A percentile compares a stretch with the other conserved stretches of the same genome.
phyloP scores from a whole-genome alignment of 2,113 vertebrate genomes.

The Muscicapa adusta region DNA sequence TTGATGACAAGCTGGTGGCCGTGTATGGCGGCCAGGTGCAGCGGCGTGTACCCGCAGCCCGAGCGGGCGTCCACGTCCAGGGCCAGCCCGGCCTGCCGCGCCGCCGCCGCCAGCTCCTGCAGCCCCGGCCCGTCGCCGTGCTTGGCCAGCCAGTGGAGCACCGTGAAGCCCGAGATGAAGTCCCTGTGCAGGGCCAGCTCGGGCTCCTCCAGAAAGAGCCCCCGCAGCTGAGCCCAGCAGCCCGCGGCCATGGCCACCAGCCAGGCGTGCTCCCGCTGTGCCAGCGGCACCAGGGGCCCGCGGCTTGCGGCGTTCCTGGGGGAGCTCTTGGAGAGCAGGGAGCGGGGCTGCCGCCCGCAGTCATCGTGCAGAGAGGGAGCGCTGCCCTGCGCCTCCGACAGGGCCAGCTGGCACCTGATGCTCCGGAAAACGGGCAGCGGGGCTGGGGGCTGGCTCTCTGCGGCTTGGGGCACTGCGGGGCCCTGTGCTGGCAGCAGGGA shows the following conservation, averaged over 20 bases:
- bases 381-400: slow-evolving; percentile 50
- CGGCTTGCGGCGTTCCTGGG: not conserved
- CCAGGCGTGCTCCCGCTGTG: slow-evolving; percentile 85
- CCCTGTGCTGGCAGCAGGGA: not conserved
- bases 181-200: slow-evolving; percentile 82
- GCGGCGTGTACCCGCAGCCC: slow-evolving; percentile 84
- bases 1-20: slow-evolving; percentile 80
- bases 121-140: slow-evolving; percentile 84
- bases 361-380: slow-evolving; percentile 24
- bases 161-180: slow-evolving; percentile 90
- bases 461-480: not conserved
- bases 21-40: slow-evolving; percentile 91
- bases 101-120: slow-evolving; percentile 79
- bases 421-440: slow-evolving; percentile 49
- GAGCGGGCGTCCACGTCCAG: slow-evolving; percentile 81
- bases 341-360: not conserved
- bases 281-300: slow-evolving; percentile 75
- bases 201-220: slow-evolving; percentile 81
- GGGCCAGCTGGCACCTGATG: slow-evolving; percentile 70
- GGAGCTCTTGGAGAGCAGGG: not conserved
- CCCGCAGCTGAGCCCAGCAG: slow-evolving; percentile 78
- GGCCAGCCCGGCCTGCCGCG: slow-evolving; percentile 65
- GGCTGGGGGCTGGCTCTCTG: not conserved
- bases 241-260: slow-evolving; percentile 83
- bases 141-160: slow-evolving; percentile 94